Conservation (phyloP, 1,140 invertebrate genomes). For the Microplitis mediator region DNA sequence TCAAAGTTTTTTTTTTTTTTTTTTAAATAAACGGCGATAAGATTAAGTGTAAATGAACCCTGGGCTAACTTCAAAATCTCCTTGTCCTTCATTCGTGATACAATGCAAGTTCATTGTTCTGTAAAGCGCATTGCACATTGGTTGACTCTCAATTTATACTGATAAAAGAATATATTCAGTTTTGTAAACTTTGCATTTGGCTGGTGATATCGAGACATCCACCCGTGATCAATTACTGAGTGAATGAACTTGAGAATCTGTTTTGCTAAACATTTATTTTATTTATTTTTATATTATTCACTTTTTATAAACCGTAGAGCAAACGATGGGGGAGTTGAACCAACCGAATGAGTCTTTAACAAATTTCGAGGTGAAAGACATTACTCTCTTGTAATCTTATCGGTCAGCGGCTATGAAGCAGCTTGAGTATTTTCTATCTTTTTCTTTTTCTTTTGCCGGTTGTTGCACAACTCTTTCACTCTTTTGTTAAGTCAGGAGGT, state of each 20-base stretch:
- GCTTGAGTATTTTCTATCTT: slow-evolving; percentile 12
- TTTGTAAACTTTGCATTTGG: slow-evolving; percentile 28
- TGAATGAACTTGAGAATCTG: slow-evolving; percentile 22
- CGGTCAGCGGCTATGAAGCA: neutral
- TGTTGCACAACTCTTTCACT: slow-evolving; percentile 2
- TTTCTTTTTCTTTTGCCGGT: neutral
- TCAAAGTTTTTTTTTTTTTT: too few relatives aligned
- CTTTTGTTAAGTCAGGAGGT: slow-evolving; percentile 39
- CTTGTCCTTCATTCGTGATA: slow-evolving; percentile 11
- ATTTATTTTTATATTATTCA: too few relatives aligned
- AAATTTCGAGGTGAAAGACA: slow-evolving; percentile 24
- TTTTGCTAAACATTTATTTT: slow-evolving; percentile 13
- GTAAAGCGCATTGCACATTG: slow-evolving; percentile 38
- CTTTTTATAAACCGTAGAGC: neutral
- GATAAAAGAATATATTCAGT: slow-evolving; percentile 48
- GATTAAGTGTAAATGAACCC: slow-evolving; percentile 38
- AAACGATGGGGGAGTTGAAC: neutral
- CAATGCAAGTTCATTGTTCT: slow-evolving; percentile 6
- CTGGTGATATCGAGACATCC: slow-evolving; percentile 13
- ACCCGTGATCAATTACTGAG: neutral
- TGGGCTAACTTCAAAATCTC: slow-evolving; percentile 21
- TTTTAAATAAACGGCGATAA: slow-evolving; percentile 35
- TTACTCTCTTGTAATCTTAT: slow-evolving; percentile 16
- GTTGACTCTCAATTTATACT: slow-evolving; percentile 28
- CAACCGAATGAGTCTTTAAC: neutral